A percentile compares a stretch with the other conserved stretches of the same genome.
phyloP scores from a whole-genome alignment of 2,797 vertebrate species.

The Tympanoctomys barrerae region DNA sequence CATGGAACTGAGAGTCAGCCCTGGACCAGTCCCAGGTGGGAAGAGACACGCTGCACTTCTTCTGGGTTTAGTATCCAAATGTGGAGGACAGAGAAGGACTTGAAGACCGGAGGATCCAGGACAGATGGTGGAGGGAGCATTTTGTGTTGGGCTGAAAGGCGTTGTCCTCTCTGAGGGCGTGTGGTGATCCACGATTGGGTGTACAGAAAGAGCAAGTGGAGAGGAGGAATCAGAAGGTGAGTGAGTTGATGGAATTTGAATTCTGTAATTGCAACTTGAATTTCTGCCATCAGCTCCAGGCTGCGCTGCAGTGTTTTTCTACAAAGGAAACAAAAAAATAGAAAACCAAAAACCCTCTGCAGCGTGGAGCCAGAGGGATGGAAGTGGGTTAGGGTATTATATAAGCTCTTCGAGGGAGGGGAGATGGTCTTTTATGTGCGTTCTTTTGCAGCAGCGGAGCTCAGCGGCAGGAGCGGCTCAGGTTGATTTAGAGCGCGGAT shows the following conservation, averaged over 20 bases:
- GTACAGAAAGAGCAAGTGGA: not conserved
- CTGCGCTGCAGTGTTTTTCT: not conserved
- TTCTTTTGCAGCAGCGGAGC: conserved; percentile 52
- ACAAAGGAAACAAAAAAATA: not conserved
- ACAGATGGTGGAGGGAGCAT: not conserved
- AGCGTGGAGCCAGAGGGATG: not conserved
- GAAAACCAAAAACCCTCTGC: not conserved
- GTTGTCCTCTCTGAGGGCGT: not conserved
- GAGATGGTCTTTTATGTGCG: conserved; percentile 49
- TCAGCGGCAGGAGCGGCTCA: conserved; percentile 75
- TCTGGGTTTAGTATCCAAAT: not conserved
- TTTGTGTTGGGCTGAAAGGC: not conserved
- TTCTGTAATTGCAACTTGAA: not conserved
- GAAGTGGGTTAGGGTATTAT: conserved; percentile 80
- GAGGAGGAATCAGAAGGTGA: not conserved
- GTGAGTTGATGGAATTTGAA: not conserved
- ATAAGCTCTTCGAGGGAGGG: conserved; percentile 78
- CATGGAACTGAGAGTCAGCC: not conserved
- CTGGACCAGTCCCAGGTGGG: not conserved
- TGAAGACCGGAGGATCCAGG: not conserved
- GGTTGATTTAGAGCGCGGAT: conserved; percentile 80
- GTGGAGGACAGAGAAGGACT: not conserved
- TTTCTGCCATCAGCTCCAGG: not conserved
- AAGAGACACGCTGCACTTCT: not conserved
- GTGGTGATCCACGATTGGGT: not conserved